Conservation (phyloP, 2,113 vertebrate genomes). For the Nibea coibor region DNA sequence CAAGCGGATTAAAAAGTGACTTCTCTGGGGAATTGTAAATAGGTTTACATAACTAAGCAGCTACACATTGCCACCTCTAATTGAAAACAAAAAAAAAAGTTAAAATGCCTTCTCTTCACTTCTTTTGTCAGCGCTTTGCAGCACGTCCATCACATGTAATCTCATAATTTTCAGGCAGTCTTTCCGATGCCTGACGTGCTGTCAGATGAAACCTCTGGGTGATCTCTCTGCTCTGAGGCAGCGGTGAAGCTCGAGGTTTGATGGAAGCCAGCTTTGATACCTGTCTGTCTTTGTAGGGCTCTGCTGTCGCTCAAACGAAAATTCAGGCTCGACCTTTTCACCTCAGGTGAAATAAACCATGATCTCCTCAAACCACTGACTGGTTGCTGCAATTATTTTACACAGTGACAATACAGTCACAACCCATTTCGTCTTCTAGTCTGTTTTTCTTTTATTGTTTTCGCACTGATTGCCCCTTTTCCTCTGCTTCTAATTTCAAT, state of each 20-base stretch:
- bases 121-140: constrained; percentile 43
- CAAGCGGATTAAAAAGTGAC: constrained; percentile 57
- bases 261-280: constrained; percentile 48
- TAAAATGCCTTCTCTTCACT: constrained; percentile 16
- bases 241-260: constrained; percentile 27
- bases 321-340: constrained; percentile 45
- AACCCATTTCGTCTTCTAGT: constrained; percentile 32
- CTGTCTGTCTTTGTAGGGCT: constrained; percentile 41
- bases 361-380: background rate
- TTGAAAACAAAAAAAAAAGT: constrained; percentile 29
- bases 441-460: constrained; percentile 27
- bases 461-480: constrained; percentile 26
- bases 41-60: constrained; percentile 39
- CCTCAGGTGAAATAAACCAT: constrained; percentile 23
- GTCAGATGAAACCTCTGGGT: constrained; percentile 56
- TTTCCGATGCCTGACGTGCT: constrained; percentile 34
- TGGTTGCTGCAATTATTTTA: constrained; percentile 18
- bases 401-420: constrained; percentile 11
- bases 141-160: constrained; percentile 52
- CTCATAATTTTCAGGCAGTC: constrained; percentile 42
- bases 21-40: constrained; percentile 58
- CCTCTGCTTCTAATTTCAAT: constrained; percentile 38
- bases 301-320: constrained; percentile 47
- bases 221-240: constrained; percentile 38
- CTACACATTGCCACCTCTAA: constrained; percentile 37